Percentiles rank a stretch among this genome's conserved stretches.
These are phyloP conservation scores for Eristalis pertinax DNA, from an alignment of 2,888 invertebrate species.

Conservation along the genomic window DNA sequence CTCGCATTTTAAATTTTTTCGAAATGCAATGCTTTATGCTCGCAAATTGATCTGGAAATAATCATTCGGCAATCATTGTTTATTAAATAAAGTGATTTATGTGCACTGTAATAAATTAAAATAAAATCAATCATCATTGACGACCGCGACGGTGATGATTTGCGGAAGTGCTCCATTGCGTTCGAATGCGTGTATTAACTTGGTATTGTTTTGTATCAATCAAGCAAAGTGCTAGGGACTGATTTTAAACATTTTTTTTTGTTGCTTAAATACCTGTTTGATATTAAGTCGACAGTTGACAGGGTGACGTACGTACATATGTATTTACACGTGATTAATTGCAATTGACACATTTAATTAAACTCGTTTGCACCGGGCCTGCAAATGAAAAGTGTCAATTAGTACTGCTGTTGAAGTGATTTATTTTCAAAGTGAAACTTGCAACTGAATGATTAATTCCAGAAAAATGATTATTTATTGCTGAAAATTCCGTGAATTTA, in stretches of 20 bases:
- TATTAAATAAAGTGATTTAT: background rate
- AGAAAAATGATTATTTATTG: background rate
- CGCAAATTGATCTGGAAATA: background rate
- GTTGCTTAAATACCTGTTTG: background rate
- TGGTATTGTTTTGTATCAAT: conserved; percentile 1
- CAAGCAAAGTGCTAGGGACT: background rate
- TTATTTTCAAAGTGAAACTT: conserved; percentile 1
- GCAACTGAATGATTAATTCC: background rate
- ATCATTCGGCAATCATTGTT: background rate
- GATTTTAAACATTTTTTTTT: conserved; percentile 4
- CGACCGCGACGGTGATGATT: background rate
- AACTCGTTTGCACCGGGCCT: background rate
- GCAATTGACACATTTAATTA: conserved; percentile 16
- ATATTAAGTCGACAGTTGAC: background rate
- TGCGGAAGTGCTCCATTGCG: background rate
- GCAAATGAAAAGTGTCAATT: conserved; percentile 5
- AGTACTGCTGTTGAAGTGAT: background rate
- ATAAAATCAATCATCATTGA: background rate
- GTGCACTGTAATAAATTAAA: background rate
- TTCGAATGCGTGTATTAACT: background rate
- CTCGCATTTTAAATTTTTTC: too few species aligned
- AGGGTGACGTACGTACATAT: too few species aligned
- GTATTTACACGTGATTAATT: background rate
- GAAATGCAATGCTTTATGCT: background rate
- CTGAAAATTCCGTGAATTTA: background rate